These are phyloP conservation scores for Orthonevra nobilis DNA, from an alignment of 2,888 invertebrate genomes.

Conservation along the genomic window DNA sequence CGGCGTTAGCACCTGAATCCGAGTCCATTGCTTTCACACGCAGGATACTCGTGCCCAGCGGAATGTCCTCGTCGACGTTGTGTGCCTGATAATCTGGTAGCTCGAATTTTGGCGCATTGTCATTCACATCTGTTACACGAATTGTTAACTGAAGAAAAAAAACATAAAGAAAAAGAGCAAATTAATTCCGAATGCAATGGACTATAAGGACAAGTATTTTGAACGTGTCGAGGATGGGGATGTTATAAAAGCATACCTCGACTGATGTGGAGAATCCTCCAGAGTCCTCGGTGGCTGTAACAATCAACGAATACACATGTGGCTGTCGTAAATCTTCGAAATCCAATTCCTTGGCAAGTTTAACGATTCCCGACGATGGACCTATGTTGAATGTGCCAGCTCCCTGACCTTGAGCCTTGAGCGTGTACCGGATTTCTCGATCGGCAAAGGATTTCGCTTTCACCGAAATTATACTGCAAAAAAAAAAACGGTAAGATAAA, in stretches of 20 bases:
- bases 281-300: conserved; percentile 98
- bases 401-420: conserved; percentile 96
- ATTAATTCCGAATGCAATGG: no score
- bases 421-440: conserved; percentile 96
- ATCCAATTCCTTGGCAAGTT: conserved; percentile 96
- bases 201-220: neutral
- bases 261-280: conserved; percentile 97
- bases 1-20: conserved; percentile 96
- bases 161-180: conserved; percentile 10
- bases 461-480: conserved; percentile 94
- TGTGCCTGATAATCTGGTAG: conserved; percentile 98
- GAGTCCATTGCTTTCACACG: conserved; percentile 97
- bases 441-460: conserved; percentile 99
- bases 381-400: conserved; percentile 98
- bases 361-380: conserved; percentile 95
- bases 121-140: conserved; percentile 97
- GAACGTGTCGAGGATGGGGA: no score
- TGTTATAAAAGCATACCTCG: no score
- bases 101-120: conserved; percentile 98
- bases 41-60: conserved; percentile 93
- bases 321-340: conserved; percentile 97
- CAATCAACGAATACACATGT: conserved; percentile 94
- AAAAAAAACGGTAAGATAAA: conserved; percentile 42
- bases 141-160: conserved; percentile 88
- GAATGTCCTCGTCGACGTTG: conserved; percentile 96